Evolutionary conservation across 2,888 invertebrate species (phyloP), one percentile per base, ranked within the genome.

Genomic region (Synanthedon vespiformis): DNA sequence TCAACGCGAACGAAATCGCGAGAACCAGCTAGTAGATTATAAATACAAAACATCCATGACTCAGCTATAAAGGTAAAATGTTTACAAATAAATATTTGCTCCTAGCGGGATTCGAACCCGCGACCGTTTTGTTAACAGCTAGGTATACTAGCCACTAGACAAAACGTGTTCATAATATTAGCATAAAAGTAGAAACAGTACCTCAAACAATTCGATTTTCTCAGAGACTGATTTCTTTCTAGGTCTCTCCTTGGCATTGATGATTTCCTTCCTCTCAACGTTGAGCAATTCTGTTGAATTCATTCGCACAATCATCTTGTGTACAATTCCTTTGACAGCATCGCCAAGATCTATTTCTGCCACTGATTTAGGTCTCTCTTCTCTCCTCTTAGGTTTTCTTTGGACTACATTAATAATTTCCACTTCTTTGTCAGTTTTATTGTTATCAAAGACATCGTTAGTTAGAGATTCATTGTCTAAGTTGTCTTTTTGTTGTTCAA

Each of bases 171-270:
- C 16, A 16, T 16, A 16, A 16, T 16, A 16, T 16, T 1, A 3
- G 4, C 4, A 34, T 34, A 34, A 34, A 34, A 34, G 8, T 27
- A 27, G 27, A 27, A 18, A 48, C n/a, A 60, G 68, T 64, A 84
- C 85, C 77, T 85, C 85, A 63, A 81, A 85, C 18, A 85, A 53
- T 2, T 83, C 81, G 2, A 84, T 80, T 52, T 77, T 82, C 58
- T 82, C 78, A 4, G 68, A 67, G 0, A 85, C 82, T 0, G 80
- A 73, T 34, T 70, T 63, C 56, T 70, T 74, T 34, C 68, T 67
- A 0, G 82, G 79, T 59, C 71, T 67, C 54, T 80, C 80, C 51
- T 69, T 79, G 0, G 62, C 55, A 50, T 59, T 74, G 0, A 76
- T 75, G 4, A 66, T 58, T 13, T 70, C 73, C 40, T 60, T 69